Conservation (phyloP, 2,888 invertebrate genomes). For the Aplocera efformata region DNA sequence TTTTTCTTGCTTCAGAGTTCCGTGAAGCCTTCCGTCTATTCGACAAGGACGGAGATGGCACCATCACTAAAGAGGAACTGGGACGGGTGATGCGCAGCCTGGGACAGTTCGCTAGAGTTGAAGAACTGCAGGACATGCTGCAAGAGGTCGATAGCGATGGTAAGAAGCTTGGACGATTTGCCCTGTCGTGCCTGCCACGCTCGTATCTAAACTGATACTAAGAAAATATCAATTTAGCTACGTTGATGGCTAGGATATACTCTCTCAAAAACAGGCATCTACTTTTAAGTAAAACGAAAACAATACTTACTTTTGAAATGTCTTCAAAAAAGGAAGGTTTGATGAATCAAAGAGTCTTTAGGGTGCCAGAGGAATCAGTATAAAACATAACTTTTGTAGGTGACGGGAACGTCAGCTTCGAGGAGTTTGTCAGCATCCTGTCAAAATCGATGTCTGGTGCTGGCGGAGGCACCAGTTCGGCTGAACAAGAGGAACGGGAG, state of each 20-base stretch:
- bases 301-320: no score
- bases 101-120: conserved; percentile 92
- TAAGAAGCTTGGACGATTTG: no score
- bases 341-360: no score
- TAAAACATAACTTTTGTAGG: conserved; percentile 66
- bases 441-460: conserved; percentile 86
- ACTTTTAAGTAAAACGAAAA: no score
- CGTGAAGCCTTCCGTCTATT: conserved; percentile 92
- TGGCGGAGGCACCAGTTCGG: conserved; percentile 81
- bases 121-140: conserved; percentile 92
- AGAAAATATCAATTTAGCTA: no score
- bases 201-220: no score
- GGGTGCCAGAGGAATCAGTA: no score
- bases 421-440: conserved; percentile 92
- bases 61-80: conserved; percentile 92
- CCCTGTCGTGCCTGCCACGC: no score
- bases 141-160: conserved; percentile 91
- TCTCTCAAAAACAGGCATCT: no score
- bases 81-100: conserved; percentile 92
- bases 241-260: no score
- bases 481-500: conserved; percentile 91
- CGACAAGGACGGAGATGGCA: conserved; percentile 93
- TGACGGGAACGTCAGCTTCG: conserved; percentile 93
- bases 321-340: no score
- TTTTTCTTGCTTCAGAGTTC: conserved; percentile 80